phyloP scores from a whole-genome alignment of 2,113 vertebrate genomes.

The Pachyramphus minor region DNA sequence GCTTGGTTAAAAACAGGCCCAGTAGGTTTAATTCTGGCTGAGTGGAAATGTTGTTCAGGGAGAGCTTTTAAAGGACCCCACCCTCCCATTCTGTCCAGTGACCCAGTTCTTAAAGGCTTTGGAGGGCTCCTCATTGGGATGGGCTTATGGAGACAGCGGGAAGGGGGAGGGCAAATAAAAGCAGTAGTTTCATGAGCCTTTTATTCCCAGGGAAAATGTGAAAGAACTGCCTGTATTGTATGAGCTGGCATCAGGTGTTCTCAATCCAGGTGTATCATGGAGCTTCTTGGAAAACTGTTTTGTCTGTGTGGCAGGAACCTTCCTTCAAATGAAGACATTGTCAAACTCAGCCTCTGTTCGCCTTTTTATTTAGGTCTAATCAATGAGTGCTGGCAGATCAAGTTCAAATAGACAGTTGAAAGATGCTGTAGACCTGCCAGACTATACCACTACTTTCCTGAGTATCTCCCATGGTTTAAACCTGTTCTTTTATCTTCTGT shows the following conservation, averaged over 20 bases:
- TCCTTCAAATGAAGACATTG: not conserved
- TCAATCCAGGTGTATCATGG: not conserved
- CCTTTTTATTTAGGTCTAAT: not conserved
- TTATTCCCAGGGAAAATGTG: not conserved
- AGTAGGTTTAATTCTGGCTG: not conserved
- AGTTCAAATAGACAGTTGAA: not conserved
- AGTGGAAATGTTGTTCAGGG: not conserved
- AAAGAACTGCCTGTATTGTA: not conserved
- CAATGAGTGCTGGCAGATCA: not conserved
- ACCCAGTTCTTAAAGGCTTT: not conserved
- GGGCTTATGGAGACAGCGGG: not conserved
- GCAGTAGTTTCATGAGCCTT: not conserved
- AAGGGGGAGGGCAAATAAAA: not conserved
- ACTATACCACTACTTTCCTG: not conserved
- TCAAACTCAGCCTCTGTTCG: not conserved
- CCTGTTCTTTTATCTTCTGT: constrained; percentile 44
- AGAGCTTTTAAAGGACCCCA: not conserved
- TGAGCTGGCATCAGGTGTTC: not conserved
- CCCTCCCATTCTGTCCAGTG: not conserved
- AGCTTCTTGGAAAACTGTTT: not conserved
- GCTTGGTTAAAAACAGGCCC: not conserved
- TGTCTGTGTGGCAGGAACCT: not conserved
- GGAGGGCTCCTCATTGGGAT: not conserved
- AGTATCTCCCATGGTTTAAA: not conserved
- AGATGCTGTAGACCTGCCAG: not conserved